Conservation (phyloP, 2,797 vertebrate genomes). For the Oceanodroma leucorhoa region DNA sequence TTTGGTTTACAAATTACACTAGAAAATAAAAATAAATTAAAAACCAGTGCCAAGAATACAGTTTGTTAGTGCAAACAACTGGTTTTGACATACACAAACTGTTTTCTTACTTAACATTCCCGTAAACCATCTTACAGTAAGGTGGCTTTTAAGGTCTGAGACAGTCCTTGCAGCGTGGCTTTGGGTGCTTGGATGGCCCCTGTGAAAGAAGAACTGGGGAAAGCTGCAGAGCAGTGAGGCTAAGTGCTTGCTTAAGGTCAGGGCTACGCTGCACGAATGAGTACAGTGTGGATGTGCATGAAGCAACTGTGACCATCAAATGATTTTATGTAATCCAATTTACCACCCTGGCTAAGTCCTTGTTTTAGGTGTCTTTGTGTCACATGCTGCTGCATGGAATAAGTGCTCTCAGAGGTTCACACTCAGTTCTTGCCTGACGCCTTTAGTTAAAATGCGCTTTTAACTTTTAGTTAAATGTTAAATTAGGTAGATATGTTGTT, state of each 20-base stretch:
- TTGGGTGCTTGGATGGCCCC: background rate
- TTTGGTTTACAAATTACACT: background rate
- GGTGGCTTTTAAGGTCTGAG: background rate
- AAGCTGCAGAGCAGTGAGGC: background rate
- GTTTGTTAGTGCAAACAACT: background rate
- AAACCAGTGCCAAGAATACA: background rate
- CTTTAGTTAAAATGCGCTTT: background rate
- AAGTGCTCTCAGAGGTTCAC: background rate
- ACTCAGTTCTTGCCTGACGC: background rate
- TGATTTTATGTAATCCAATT: rapidly evolving
- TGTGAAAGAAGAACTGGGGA: background rate
- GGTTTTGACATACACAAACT: background rate
- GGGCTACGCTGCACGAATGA: rapidly evolving
- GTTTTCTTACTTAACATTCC: background rate
- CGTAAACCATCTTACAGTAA: rapidly evolving
- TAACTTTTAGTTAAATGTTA: too few relatives aligned
- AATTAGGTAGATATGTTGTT: background rate
- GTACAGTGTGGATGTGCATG: rapidly evolving
- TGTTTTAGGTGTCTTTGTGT: background rate
- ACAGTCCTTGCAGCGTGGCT: too few relatives aligned
- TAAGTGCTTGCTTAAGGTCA: background rate
- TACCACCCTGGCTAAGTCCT: too few relatives aligned
- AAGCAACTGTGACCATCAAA: background rate
- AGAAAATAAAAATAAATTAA: background rate
- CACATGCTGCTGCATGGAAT: background rate